Percentiles rank a stretch among this genome's conserved stretches.
phyloP scores from a whole-genome alignment of 1,140 invertebrate species.

The Cydia fagiglandana region DNA sequence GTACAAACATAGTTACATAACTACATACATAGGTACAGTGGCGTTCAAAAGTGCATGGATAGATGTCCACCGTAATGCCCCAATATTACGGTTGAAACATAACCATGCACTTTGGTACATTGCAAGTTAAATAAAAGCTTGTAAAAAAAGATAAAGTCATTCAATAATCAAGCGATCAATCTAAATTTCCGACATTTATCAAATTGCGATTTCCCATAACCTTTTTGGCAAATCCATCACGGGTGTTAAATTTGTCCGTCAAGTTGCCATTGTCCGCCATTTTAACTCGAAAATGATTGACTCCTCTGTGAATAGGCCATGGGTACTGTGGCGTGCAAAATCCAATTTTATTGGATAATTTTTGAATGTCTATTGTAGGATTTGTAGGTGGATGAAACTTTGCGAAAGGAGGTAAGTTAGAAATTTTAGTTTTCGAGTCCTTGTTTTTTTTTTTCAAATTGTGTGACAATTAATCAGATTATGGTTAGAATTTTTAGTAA shows the following conservation, averaged over 20 bases:
- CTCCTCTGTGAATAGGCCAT: conserved; percentile 60
- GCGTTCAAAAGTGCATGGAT: no score
- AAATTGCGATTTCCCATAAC: conserved; percentile 43
- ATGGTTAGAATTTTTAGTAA: no score
- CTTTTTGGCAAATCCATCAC: conserved; percentile 61
- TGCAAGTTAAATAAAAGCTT: no score
- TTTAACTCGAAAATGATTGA: conserved; percentile 75
- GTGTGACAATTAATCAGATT: background rate
- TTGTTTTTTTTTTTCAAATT: background rate
- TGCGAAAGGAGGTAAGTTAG: conserved; percentile 44
- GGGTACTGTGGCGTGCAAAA: conserved; percentile 56
- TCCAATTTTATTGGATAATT: conserved; percentile 72
- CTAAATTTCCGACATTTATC: conserved; percentile 39
- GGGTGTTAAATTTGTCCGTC: conserved; percentile 66
- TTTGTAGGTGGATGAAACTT: conserved; percentile 46
- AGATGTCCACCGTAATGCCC: no score
- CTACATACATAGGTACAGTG: no score
- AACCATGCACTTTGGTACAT: no score
- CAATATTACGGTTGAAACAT: no score
- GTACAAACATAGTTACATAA: no score
- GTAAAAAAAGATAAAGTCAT: background rate
- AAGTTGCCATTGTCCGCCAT: conserved; percentile 42
- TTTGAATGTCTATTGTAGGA: conserved; percentile 43
- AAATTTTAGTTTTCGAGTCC: background rate
- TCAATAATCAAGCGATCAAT: conserved; percentile 26